A percentile compares a stretch with the other conserved stretches of the same genome.
Evolutionary conservation across 2,797 vertebrate genomes (phyloP).

Genomic region (Pitangus sulphuratus): DNA sequence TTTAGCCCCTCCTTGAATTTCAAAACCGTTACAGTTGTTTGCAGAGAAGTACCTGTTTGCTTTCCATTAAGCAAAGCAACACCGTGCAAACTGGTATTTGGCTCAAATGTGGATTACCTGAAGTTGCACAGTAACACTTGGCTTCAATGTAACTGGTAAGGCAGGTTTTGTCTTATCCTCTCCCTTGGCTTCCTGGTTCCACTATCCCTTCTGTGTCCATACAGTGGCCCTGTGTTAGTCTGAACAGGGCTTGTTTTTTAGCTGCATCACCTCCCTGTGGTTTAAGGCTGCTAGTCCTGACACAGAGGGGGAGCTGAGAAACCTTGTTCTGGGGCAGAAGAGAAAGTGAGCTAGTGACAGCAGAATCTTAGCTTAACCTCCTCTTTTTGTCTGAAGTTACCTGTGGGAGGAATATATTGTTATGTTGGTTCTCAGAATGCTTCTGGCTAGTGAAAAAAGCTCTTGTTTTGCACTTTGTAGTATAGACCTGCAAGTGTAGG

Average conservation of each 20-base stretch:
- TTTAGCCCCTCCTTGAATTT: not conserved
- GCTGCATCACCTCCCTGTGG: not conserved
- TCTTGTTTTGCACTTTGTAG: not conserved
- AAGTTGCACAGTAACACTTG: not conserved
- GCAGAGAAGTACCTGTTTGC: not conserved
- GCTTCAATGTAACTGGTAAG: not conserved
- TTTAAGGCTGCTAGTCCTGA: not conserved
- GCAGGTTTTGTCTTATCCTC: not conserved
- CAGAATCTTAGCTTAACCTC: not conserved
- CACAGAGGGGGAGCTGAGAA: not conserved
- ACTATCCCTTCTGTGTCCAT: fast-evolving
- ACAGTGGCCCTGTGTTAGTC: not conserved
- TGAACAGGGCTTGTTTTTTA: not conserved
- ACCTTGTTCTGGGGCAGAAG: not conserved
- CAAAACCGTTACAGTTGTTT: not conserved
- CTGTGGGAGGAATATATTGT: not conserved
- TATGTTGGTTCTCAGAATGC: not conserved
- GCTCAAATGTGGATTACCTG: not conserved
- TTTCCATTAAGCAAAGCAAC: not conserved
- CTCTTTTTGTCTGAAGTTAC: not conserved
- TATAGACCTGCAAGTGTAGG: not conserved
- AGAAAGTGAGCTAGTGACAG: not conserved
- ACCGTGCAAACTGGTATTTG: not conserved
- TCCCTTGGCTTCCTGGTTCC: not conserved
- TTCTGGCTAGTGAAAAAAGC: not conserved